Conservation (phyloP, 2,113 vertebrate genomes). For the Thalassarche chlororhynchos region DNA sequence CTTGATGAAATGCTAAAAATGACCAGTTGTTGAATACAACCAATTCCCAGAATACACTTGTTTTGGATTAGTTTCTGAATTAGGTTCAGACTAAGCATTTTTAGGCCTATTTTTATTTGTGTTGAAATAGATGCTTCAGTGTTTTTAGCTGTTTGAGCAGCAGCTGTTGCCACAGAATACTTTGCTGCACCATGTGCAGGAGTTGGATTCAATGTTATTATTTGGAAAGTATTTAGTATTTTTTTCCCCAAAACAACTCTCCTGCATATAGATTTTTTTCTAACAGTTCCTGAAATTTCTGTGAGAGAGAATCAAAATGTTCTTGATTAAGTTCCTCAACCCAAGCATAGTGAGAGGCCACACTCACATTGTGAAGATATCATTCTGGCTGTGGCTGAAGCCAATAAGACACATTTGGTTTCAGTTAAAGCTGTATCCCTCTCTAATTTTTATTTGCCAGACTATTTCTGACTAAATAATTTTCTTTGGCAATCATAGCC, state of each 20-base stretch:
- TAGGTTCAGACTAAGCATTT: constrained; percentile 41
- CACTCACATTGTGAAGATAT: background rate
- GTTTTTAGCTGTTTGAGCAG: constrained; percentile 7
- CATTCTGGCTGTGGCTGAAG: background rate
- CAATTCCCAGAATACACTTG: constrained; percentile 13
- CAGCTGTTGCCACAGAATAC: constrained; percentile 36
- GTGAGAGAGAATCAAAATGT: background rate
- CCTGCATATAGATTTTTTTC: background rate
- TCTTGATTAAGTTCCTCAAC: background rate
- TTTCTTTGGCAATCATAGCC: background rate
- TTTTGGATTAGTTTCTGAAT: constrained; percentile 39
- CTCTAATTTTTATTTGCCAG: background rate
- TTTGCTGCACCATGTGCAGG: background rate
- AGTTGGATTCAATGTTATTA: background rate
- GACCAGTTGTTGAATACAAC: constrained; percentile 4
- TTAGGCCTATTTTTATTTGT: constrained; percentile 49
- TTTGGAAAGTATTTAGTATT: background rate
- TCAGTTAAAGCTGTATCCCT: background rate
- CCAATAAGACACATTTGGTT: background rate
- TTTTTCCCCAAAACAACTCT: background rate
- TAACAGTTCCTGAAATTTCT: background rate
- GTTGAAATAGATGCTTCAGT: constrained; percentile 48
- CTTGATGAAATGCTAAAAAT: constrained; percentile 32
- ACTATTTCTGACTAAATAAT: background rate
- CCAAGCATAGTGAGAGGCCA: background rate